Evolutionary conservation across 2,888 invertebrate species (phyloP).

Genomic region (Phengaris arion): DNA sequence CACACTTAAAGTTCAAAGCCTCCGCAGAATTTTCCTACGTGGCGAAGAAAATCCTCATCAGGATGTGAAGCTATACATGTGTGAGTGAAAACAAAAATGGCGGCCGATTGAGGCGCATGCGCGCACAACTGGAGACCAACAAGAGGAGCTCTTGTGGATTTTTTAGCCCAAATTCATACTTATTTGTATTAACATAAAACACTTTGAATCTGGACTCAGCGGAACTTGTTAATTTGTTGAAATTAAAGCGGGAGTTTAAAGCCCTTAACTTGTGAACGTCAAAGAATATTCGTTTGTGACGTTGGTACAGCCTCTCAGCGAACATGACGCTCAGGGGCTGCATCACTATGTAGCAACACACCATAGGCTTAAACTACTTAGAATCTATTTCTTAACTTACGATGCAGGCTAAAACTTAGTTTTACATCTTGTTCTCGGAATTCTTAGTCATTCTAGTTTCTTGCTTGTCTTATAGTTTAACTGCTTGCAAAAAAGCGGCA

Average conservation of each 20-base stretch:
- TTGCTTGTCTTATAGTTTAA: too few species aligned
- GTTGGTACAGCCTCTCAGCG: background rate
- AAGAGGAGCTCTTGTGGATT: background rate
- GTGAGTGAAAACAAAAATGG: constrained; percentile 70
- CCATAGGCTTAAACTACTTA: background rate
- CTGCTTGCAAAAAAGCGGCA: too few species aligned
- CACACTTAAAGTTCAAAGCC: constrained; percentile 42
- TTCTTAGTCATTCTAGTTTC: too few species aligned
- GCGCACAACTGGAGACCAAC: constrained; percentile 38
- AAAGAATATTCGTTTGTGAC: constrained; percentile 57
- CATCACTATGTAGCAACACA: background rate
- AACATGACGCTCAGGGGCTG: background rate
- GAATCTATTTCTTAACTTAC: too few species aligned
- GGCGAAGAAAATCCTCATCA: constrained; percentile 43
- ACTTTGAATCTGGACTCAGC: background rate
- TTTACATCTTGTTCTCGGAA: too few species aligned
- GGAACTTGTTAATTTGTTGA: constrained; percentile 37
- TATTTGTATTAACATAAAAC: constrained; percentile 34
- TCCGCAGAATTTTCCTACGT: constrained; percentile 47
- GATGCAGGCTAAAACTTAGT: too few species aligned
- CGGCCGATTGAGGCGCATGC: constrained; percentile 64
- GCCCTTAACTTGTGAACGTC: constrained; percentile 68
- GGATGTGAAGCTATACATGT: constrained; percentile 44
- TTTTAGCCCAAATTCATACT: constrained; percentile 36
- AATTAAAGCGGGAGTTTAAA: constrained; percentile 66